A percentile compares a stretch with the other conserved stretches of the same genome.
These are phyloP conservation scores for Lapara coniferarum DNA, from an alignment of 2,888 invertebrate genomes.

Conservation along the genomic window DNA sequence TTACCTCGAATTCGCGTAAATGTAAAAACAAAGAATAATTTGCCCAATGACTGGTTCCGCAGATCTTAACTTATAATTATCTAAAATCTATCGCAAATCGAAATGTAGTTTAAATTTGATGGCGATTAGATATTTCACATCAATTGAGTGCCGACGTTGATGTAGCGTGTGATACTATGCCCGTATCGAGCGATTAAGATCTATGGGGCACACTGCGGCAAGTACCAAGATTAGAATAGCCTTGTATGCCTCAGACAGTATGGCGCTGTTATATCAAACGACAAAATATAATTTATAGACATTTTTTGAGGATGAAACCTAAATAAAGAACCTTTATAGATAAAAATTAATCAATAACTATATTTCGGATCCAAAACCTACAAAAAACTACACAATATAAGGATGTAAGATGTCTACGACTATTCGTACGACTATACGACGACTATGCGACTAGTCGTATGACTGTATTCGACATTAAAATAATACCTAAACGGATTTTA, in stretches of 20 bases:
- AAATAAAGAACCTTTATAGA: background rate
- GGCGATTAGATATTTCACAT: slow-evolving; percentile 2
- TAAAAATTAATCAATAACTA: background rate
- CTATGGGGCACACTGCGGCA: background rate
- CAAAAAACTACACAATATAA: no score
- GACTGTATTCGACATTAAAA: no score
- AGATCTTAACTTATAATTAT: slow-evolving; percentile 4
- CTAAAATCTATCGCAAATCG: slow-evolving; percentile 8
- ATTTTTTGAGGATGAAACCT: background rate
- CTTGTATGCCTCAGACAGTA: slow-evolving; percentile 7
- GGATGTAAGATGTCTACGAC: no score
- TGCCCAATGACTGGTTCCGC: slow-evolving; percentile 1
- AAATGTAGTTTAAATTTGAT: background rate
- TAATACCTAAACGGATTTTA: no score
- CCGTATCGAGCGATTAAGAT: background rate
- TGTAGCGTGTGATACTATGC: background rate
- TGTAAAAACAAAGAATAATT: background rate
- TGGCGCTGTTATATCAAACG: slow-evolving; percentile 8
- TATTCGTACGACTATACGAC: no score
- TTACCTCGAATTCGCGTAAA: no score
- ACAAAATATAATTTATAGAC: background rate
- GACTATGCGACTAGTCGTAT: no score
- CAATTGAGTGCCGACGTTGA: slow-evolving; percentile 4
- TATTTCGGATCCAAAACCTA: no score
- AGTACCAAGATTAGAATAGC: background rate